Evolutionary conservation across 2,113 vertebrate genomes (phyloP), one percentile per base, ranked within the genome.

Genomic region (Chitala chitala): DNA sequence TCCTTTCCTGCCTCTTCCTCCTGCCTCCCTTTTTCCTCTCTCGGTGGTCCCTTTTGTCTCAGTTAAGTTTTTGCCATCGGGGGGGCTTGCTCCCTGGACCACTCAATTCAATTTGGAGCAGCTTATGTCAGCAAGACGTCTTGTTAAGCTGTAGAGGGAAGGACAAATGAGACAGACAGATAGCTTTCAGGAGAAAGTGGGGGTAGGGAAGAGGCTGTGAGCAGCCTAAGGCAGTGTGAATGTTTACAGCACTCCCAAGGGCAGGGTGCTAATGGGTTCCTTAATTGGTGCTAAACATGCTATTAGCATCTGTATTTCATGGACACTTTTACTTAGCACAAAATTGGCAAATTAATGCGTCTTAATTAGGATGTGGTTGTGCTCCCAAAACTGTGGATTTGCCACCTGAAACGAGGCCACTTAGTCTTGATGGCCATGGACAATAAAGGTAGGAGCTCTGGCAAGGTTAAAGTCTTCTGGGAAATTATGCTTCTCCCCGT

Each of bases 91-190:
- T 51, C 38, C 17, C 40, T 29, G 26, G 15, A 59, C 36, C 26
- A 22, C 17, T 72, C 55, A 8, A 46, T 46, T 59, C 55, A 12
- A 44, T 58, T 22, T 58, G 53, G 64, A 36, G 31, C 61, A 38
- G 53, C 12, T 40, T 46, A 44, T 44, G 70, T 72, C 12, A 56
- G 53, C 9, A 40, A 72, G 22, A 17, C 38, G 22, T 42, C 53
- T 56, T 69, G 48, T 51, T n/a, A 51, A 20, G 26, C 26, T 38
- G 17, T 54, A 51, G 33, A 13, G 26, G n/a, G 53, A 42, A 72
- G 24, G 24, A 46, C 24, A 72, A 58, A 72, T 72, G 53, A 72
- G 53, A 72, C 38, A 54, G 70, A 42, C 70, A 44, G 36, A 42
- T 40, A 24, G 10, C 40, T 68, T 63, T 5, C 31, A 6, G 12